Percentiles rank a stretch among this genome's conserved stretches.
Evolutionary conservation across 2,113 vertebrate genomes (phyloP).

Genomic region (Proterorhinus semilunaris): DNA sequence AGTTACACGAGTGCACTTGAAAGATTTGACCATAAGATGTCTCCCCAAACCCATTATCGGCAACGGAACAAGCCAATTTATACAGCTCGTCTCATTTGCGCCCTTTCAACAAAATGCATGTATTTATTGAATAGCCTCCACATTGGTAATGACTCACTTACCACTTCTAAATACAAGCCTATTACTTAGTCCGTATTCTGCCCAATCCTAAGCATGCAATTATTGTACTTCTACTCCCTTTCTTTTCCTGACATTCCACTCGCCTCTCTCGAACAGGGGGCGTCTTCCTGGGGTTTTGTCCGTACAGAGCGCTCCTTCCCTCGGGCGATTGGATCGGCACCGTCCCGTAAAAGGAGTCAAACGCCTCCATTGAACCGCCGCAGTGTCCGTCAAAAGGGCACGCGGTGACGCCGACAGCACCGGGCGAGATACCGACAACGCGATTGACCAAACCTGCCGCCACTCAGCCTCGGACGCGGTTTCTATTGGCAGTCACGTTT

Average conservation of each 20-base stretch:
- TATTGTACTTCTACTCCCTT: not conserved
- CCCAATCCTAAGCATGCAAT: too few species aligned
- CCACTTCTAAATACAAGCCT: too few species aligned
- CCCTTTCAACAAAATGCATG: too few species aligned
- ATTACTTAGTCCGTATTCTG: too few species aligned
- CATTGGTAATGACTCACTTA: too few species aligned
- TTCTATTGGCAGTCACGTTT: slow-evolving; percentile 29
- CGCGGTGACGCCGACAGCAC: slow-evolving; percentile 18
- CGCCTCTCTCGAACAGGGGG: slow-evolving; percentile 38
- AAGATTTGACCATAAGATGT: slow-evolving; percentile 45
- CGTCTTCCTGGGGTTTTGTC: slow-evolving; percentile 44
- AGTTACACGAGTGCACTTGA: too few species aligned
- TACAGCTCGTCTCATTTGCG: too few species aligned
- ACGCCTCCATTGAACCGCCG: slow-evolving; percentile 63
- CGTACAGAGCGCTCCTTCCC: slow-evolving; percentile 23
- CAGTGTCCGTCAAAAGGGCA: slow-evolving; percentile 67
- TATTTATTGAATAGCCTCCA: too few species aligned
- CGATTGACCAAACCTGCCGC: slow-evolving; percentile 13
- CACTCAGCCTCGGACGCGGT: accelerated
- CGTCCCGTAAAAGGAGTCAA: slow-evolving; percentile 77
- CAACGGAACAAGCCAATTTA: not conserved
- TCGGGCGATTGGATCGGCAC: slow-evolving; percentile 56
- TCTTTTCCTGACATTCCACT: slow-evolving; percentile 8
- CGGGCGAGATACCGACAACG: not conserved
- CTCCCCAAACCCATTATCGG: slow-evolving; percentile 7